Evolutionary conservation across 2,888 invertebrate species (phyloP), one percentile per base, ranked within the genome.

Genomic region (Stenodera caucasica): DNA sequence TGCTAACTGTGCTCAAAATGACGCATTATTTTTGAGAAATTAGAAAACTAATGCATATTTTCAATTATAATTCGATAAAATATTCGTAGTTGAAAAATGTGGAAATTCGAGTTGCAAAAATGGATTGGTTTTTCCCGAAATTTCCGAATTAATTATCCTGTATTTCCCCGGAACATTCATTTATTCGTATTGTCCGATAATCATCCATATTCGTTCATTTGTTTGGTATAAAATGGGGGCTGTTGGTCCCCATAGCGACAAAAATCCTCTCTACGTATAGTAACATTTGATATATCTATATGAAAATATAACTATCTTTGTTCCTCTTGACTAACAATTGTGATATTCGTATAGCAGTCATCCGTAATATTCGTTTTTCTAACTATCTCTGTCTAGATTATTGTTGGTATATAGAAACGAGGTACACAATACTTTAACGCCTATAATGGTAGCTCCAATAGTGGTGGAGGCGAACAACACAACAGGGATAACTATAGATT

Each of bases 301-400:
- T 59, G 50, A 30, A 45, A 11, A 18, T 21, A 45, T 18, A 0
- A 11, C 49, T 45, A 56, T 62, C 62, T 62, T 56, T 62, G 45
- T 58, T 67, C 68, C 69, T 71, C 72, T 67, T 71, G n/a, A n/a
- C n/a, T n/a, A n/a, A 71, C 71, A 70, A 66, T 66, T 65, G 67
- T 67, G 62, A 63, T 70, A 64, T 67, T 65, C 66, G 64, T 62
- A 67, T 63, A 63, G 66, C 65, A 57, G 63, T 65, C 67, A 60
- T 58, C 12, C 11, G 2, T 21, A 21, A 18, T 45, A 45, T 21
- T 21, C 15, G 15, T 15, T 9, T 18, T 1, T 45, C 9, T 9
- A 1, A 12, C 45, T 21, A 11, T 45, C 45, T 45, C 45, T 21
- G 2, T 45, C 18, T 45, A 21, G 45, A 45, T 45, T 21, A 45